Evolutionary conservation across 2,113 vertebrate species (phyloP).

Genomic region (Melanocharis versteri): DNA sequence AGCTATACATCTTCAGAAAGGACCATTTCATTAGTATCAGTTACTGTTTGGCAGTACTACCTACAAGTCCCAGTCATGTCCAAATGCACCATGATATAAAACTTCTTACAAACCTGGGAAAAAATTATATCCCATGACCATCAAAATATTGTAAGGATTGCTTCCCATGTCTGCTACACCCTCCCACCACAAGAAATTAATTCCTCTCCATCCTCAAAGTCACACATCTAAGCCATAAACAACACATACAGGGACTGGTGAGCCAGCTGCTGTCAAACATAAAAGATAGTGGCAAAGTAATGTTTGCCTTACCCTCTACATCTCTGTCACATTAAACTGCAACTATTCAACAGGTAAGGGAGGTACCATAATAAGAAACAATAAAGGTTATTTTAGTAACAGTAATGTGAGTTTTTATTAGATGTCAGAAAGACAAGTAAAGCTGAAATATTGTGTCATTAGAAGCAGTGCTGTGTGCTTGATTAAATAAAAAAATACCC

Average conservation of each 20-base stretch:
- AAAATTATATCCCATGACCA: background rate
- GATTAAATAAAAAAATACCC: background rate
- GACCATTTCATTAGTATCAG: background rate
- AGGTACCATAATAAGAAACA: background rate
- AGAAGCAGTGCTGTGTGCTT: background rate
- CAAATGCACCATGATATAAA: background rate
- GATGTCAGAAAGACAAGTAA: background rate
- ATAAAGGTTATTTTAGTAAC: background rate
- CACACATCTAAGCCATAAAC: background rate
- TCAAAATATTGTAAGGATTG: background rate
- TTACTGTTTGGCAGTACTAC: background rate
- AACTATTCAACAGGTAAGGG: background rate
- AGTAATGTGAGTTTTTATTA: background rate
- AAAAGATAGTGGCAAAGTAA: conserved; percentile 3
- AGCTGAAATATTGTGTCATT: background rate
- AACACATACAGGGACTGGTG: background rate
- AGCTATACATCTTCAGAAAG: background rate
- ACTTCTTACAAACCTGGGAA: background rate
- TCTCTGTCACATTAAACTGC: background rate
- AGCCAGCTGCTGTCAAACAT: background rate
- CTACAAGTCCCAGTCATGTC: background rate
- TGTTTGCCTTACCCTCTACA: background rate
- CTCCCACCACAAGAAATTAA: background rate
- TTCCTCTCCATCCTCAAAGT: background rate
- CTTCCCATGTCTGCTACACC: background rate